These are phyloP conservation scores for Indicator indicator DNA, from an alignment of 2,113 vertebrate species.

Conservation along the genomic window DNA sequence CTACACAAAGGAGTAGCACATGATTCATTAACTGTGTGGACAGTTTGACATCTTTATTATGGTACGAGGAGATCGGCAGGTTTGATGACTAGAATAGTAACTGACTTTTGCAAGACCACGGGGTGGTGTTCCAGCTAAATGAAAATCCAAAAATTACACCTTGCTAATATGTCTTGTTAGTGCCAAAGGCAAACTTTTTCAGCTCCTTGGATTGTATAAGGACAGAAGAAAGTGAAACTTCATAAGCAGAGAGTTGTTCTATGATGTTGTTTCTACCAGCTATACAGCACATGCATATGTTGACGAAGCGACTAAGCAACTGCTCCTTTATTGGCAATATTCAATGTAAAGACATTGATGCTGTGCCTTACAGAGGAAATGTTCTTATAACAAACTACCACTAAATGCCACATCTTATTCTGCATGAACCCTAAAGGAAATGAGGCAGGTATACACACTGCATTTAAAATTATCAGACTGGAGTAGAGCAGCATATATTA, in stretches of 20 bases:
- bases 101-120: not conserved
- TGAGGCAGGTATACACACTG: not conserved
- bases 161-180: not conserved
- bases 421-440: not conserved
- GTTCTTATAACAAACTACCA: not conserved
- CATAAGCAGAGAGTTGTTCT: not conserved
- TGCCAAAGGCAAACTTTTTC: not conserved
- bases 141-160: not conserved
- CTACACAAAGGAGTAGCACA: not conserved
- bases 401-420: not conserved
- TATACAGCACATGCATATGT: not conserved
- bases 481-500: not conserved
- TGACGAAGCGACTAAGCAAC: not conserved
- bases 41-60: not conserved
- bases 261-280: not conserved
- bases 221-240: not conserved
- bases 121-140: not conserved
- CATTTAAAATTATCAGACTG: not conserved
- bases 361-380: not conserved
- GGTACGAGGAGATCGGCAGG: not conserved
- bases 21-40: not conserved
- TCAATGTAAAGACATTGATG: not conserved
- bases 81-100: not conserved
- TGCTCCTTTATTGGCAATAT: constrained; percentile 22
- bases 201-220: not conserved